A percentile compares a stretch with the other conserved stretches of the same genome.
phyloP scores from a whole-genome alignment of 2,888 invertebrate species.

The Poecilobothrus nobilitatus region DNA sequence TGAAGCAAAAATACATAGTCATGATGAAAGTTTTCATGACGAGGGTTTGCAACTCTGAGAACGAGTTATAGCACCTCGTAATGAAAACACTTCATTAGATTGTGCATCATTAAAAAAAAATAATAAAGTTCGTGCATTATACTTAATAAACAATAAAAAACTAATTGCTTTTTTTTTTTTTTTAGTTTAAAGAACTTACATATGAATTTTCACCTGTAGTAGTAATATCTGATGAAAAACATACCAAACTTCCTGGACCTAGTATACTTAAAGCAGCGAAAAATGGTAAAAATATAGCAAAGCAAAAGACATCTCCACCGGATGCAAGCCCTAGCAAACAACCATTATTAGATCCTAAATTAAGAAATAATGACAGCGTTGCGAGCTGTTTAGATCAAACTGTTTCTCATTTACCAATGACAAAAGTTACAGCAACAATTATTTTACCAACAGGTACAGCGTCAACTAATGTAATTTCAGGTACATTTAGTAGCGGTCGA shows the following conservation, averaged over 20 bases:
- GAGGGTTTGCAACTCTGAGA: conserved; percentile 47
- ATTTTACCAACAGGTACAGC: conserved; percentile 1
- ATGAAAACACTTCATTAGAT: conserved; percentile 25
- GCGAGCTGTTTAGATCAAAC: conserved; percentile 29
- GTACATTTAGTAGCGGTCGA: conserved; percentile 35
- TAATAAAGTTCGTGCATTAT: not conserved
- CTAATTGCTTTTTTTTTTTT: not conserved
- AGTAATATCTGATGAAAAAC: conserved; percentile 22
- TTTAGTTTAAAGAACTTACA: conserved; percentile 28
- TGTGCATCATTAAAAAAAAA: conserved; percentile 42
- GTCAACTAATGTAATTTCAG: conserved; percentile 28
- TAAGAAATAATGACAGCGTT: conserved; percentile 29
- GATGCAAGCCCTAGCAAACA: conserved; percentile 34
- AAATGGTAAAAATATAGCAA: conserved; percentile 20
- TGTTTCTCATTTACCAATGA: conserved; percentile 11
- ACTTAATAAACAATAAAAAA: not conserved
- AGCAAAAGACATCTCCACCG: conserved; percentile 22
- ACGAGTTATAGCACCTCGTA: conserved; percentile 47
- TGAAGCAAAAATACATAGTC: conserved; percentile 12
- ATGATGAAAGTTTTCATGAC: conserved; percentile 26
- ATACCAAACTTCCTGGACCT: conserved; percentile 34
- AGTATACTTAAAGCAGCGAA: conserved; percentile 44
- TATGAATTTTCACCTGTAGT: conserved; percentile 42
- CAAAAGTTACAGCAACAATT: conserved; percentile 16
- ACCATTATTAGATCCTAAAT: conserved; percentile 30